Conservation (phyloP, 1,140 invertebrate species). For the Pseudomyrmex dendroicus region DNA sequence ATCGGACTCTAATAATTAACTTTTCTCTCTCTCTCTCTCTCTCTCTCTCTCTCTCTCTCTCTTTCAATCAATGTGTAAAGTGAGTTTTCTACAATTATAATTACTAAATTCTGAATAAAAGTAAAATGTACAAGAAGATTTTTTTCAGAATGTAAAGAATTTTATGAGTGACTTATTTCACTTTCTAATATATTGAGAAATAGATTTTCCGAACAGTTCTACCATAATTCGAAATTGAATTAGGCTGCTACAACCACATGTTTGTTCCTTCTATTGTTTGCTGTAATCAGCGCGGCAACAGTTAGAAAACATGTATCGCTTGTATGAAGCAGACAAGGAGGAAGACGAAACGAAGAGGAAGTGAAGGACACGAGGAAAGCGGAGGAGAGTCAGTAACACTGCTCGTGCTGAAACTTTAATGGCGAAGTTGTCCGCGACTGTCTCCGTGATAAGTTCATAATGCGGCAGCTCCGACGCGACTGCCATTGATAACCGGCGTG, state of each 20-base stretch:
- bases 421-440: slow-evolving; percentile 64
- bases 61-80: too few relatives aligned
- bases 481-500: slow-evolving; percentile 65
- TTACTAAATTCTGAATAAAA: background rate
- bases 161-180: background rate
- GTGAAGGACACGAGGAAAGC: background rate
- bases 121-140: background rate
- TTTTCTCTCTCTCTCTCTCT: too few relatives aligned
- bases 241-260: slow-evolving; percentile 30
- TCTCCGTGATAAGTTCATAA: slow-evolving; percentile 68
- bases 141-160: background rate
- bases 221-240: slow-evolving; percentile 31
- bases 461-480: slow-evolving; percentile 52
- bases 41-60: too few relatives aligned
- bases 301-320: slow-evolving; percentile 23
- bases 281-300: slow-evolving; percentile 13
- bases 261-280: slow-evolving; percentile 41
- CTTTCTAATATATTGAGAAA: slow-evolving; percentile 12
- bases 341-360: slow-evolving; percentile 19
- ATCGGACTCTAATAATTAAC: too few relatives aligned
- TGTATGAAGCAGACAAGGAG: background rate
- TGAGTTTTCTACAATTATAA: background rate
- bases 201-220: slow-evolving; percentile 4
- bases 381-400: slow-evolving; percentile 24
- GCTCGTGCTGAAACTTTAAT: slow-evolving; percentile 60